Percentiles rank a stretch among this genome's conserved stretches.
Evolutionary conservation across 2,888 invertebrate species (phyloP).

Genomic region (Synergus umbraculus): DNA sequence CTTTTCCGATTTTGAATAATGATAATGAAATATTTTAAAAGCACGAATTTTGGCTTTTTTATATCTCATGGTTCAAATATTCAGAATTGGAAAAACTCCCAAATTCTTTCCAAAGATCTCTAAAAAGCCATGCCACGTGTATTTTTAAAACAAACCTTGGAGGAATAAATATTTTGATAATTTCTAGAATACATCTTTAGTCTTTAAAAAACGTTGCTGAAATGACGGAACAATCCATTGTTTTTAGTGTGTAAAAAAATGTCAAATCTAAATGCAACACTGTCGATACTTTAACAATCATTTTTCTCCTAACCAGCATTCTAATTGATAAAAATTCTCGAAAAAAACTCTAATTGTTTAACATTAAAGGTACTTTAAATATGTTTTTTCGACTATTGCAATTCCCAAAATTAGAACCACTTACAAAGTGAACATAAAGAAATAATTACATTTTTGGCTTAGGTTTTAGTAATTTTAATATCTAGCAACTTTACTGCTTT

Average conservation of each 20-base stretch:
- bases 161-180: background rate
- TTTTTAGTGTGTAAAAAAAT: background rate
- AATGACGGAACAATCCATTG: constrained; percentile 8
- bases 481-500: background rate
- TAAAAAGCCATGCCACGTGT: constrained; percentile 5
- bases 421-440: background rate
- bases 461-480: background rate
- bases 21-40: too few relatives aligned
- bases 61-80: background rate
- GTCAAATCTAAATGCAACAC: background rate
- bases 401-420: too few relatives aligned
- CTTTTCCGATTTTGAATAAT: background rate
- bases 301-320: too few relatives aligned
- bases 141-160: background rate
- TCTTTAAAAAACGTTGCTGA: background rate
- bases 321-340: too few relatives aligned
- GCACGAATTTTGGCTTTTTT: background rate
- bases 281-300: background rate
- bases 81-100: background rate
- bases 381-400: too few relatives aligned
- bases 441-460: background rate
- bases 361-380: too few relatives aligned
- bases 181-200: background rate
- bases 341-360: too few relatives aligned
- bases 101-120: background rate